A percentile compares a stretch with the other conserved stretches of the same genome.
Evolutionary conservation across 2,888 invertebrate genomes (phyloP).

Genomic region (Melipona bicolor): DNA sequence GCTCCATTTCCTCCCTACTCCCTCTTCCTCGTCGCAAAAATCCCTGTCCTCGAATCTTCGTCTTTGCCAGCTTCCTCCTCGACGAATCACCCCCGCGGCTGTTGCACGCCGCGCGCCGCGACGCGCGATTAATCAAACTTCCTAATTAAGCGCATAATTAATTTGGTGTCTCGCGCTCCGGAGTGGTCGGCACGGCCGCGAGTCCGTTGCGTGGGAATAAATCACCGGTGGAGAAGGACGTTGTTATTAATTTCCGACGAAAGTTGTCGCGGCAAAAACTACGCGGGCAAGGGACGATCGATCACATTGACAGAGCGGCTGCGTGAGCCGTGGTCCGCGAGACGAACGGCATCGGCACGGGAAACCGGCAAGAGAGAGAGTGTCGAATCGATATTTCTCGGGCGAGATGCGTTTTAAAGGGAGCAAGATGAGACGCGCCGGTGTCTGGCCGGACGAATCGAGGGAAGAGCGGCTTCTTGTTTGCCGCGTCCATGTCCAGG

Average conservation of each 20-base stretch:
- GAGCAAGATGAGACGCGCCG: conserved; percentile 25
- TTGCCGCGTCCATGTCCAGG: conserved; percentile 71
- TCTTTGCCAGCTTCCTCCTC: neutral
- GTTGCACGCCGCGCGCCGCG: neutral
- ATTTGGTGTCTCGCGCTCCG: conserved; percentile 28
- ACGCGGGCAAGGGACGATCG: conserved; percentile 20
- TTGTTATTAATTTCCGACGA: conserved; percentile 50
- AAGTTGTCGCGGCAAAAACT: conserved; percentile 45
- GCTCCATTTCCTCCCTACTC: neutral
- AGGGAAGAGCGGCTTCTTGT: conserved; percentile 65
- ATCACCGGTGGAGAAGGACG: conserved; percentile 12
- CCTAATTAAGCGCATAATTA: conserved; percentile 56
- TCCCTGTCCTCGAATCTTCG: neutral
- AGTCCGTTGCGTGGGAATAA: conserved; percentile 37
- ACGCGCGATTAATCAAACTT: conserved; percentile 42
- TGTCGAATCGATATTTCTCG: conserved; percentile 46
- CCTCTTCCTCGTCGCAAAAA: neutral
- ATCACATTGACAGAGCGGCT: conserved; percentile 38
- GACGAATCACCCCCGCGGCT: neutral
- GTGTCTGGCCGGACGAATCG: neutral
- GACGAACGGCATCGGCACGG: neutral
- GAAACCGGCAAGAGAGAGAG: neutral
- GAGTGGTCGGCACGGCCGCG: neutral
- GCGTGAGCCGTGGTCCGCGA: neutral
- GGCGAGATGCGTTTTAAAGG: conserved; percentile 58